A percentile compares a stretch with the other conserved stretches of the same genome.
Conservation (phyloP, 2,113 vertebrate species). For the Mastomys coucha region DNA sequence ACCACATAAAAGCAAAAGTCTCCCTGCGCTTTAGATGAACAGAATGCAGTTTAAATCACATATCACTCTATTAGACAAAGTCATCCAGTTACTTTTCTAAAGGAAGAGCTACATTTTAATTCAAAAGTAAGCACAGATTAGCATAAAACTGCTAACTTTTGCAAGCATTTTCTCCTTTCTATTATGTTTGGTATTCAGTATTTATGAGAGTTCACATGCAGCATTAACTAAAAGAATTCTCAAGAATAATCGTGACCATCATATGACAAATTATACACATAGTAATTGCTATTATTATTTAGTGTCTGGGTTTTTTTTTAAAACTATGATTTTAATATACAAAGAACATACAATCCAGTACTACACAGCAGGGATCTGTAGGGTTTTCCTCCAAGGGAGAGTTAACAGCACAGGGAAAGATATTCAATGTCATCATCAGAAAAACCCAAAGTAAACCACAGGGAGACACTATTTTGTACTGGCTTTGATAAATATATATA, state of each 20-base stretch:
- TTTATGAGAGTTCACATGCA: not conserved
- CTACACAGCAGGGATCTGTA: not conserved
- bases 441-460: not conserved
- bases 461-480: not conserved
- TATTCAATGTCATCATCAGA: not conserved
- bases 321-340: not conserved
- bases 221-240: not conserved
- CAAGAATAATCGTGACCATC: not conserved
- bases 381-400: not conserved
- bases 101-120: not conserved
- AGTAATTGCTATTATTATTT: not conserved
- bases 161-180: not conserved
- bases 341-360: not conserved
- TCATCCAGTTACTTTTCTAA: rapidly evolving
- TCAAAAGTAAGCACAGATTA: not conserved
- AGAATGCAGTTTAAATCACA: not conserved
- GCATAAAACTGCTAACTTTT: conserved; percentile 26
- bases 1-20: not conserved
- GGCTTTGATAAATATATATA: not conserved
- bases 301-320: not conserved
- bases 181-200: conserved; percentile 25
- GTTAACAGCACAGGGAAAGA: not conserved
- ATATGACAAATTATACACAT: not conserved
- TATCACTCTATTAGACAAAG: not conserved
- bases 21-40: not conserved